Base-by-base conservation (phyloP, 2,113 vertebrate genomes). In the Istiophorus platypterus region DNA sequence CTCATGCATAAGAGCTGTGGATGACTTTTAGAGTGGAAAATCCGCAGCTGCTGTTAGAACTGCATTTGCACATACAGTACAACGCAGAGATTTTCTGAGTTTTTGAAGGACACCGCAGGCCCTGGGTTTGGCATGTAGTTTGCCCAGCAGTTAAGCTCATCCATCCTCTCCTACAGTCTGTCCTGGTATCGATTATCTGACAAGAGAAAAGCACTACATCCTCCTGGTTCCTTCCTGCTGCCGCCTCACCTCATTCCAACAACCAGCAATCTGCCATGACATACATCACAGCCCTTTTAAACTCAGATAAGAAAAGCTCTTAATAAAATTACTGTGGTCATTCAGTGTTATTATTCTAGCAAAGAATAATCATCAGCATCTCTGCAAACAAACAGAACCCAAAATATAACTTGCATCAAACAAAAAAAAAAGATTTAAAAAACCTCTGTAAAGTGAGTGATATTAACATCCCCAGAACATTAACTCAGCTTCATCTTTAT, bases 111-210 rank as follows among this genome's bases (percentile, higher is more conserved):
- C n/a, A 78, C 31, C 82, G 74, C 57, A 68, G 82, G 81, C 54
- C 54, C 81, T 68, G 64, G 49, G 57, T 88, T 84, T 85, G 78
- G 69, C 24, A 64, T 86, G 73, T 51, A 37, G 72, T 87, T 72
- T 58, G 56, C 70, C 87, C 70, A 81, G 86, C 26, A 20, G 81
- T 82, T 89, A 65, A 75, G 84, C 89, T 85, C 79, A 31, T 91
- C 89, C 88, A 90, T 91, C 89, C 83, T 89, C 82, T 84, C 69
- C 85, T 76, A 67, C 85, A 88, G 83, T 89, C 90, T 85, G 89
- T 90, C 90, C 74, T 78, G 26, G 65, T 91, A 95, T 95, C 31
- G 92, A 95, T 95, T 92, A 93, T 93, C 86, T 92, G 93, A 91
- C 91, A 92, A 88, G 92, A 82, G 85, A 76, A 86, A 92, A 89